These are phyloP conservation scores for Montipora capitata DNA, from an alignment of 92 coral and sea anemone genomes.

Conservation along the genomic window DNA sequence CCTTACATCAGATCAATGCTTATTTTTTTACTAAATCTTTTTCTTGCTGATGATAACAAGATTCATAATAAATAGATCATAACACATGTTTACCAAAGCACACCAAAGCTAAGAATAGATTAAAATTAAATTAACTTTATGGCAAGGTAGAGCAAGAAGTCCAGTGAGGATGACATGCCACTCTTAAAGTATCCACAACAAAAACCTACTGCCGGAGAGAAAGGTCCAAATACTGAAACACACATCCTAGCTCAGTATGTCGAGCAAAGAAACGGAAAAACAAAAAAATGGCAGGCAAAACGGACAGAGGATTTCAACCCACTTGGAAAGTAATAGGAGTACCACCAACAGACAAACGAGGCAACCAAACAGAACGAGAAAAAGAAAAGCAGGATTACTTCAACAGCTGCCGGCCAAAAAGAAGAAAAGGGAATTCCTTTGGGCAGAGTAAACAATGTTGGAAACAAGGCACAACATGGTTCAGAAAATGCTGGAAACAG, in stretches of 20 bases:
- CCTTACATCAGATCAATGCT: too few relatives aligned
- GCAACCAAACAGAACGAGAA: neutral
- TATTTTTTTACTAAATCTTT: too few relatives aligned
- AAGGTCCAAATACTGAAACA: neutral
- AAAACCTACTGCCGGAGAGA: neutral
- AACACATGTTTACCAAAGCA: too few relatives aligned
- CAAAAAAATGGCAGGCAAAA: neutral
- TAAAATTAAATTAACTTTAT: too few relatives aligned
- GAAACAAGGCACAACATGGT: neutral
- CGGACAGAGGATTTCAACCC: too few relatives aligned
- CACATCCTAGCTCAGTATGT: slow-evolving; percentile 10
- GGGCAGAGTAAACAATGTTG: neutral
- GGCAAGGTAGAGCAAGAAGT: neutral
- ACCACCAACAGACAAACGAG: too few relatives aligned
- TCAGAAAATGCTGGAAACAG: slow-evolving; percentile 2
- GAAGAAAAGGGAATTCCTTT: slow-evolving; percentile 9
- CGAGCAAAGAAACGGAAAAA: neutral
- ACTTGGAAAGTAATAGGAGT: too few relatives aligned
- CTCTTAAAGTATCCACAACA: neutral
- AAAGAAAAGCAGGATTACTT: neutral
- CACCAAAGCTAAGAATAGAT: too few relatives aligned
- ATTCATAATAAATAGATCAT: too few relatives aligned
- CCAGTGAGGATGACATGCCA: neutral
- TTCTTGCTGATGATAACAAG: too few relatives aligned
- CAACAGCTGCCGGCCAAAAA: slow-evolving; percentile 6